Base-by-base conservation (phyloP, 2,888 invertebrate species). In the Drosophila cracens region DNA sequence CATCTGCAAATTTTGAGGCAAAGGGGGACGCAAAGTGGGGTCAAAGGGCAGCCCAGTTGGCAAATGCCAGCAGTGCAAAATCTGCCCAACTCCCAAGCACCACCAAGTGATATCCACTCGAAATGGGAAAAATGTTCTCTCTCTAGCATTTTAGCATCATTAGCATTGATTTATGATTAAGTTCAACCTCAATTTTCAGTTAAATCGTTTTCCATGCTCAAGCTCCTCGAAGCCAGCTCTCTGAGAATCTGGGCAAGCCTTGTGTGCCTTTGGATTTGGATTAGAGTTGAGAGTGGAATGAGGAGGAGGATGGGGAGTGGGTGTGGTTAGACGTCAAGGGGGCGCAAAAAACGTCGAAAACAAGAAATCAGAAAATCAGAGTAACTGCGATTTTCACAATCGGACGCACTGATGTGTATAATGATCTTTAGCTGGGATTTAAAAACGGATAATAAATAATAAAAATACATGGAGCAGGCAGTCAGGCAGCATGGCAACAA, bases 121-220 rank as follows among this genome's bases (percentile, higher is more conserved):
- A 71, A 84, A 84, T 74, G 77, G 83, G 76, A 75, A 81, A 89
- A 81, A 89, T 83, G 16, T 46, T 46, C 46, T 46, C 46, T 88
- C 83, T 88, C 88, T 90, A 91, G 85, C 87, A 91, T 91, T 91
- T 90, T 86, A 87, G 91, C 91, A 92, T 92, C 92, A 92, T 92
- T 92, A 92, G 92, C 90, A 90, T 91, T 92, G 92, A 92, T 92
- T 92, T 92, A 92, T 92, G 92, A 91, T 91, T 90, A 90, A 89
- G 91, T 92, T 89, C 89, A 89, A 90, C 90, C 92, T 91, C 91
- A 92, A 91, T 92, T 91, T 92, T 90, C 90, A 89, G 89, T 87
- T 91, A 90, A 90, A 90, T 90, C 90, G 88, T 89, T 89, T 90
- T 87, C 87, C 80, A 75, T 77, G 82, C 79, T 76, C 25, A 25